Base-by-base conservation (phyloP, 1,140 invertebrate genomes). In the Lethrus apterus region DNA sequence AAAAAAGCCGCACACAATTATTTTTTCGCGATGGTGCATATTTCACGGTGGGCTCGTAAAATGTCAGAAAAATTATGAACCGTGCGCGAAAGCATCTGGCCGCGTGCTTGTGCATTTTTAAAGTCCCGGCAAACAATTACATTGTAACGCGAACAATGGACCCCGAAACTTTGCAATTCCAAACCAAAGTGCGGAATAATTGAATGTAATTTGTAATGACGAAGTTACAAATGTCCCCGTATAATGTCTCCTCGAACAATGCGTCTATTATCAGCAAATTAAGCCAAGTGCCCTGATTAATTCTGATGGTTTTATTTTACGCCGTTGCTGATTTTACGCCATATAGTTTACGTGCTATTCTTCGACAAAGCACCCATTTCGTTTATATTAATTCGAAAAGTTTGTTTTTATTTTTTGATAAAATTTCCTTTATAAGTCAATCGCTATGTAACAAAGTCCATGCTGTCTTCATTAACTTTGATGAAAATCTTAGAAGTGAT, bases 151-250 rank as follows among this genome's bases (percentile, higher is more conserved):
- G 7, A 21, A 38, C 35, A 38, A 38, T 38, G 18, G 35, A 20
- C 18, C 18, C 35, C 18, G 35, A 38, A 38, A 38, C 35, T 38
- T 38, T 38, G 35, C 35, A 38, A 38, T 38, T 21, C 35, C 35
- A 3, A 23, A 19, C 19, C 35, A 38, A 38, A 19, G 17, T 21
- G 35, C n/a, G 35, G 35, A 38, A 38, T 38, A 38, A 38, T 38
- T 38, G 35, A 38, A 38, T 38, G 35, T 21, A 38, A 38, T 38
- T 38, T 38, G 35, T 38, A 21, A 38, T 38, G 35, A 38, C 35
- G 18, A 38, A 38, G 35, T 38, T 38, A 38, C 35, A 21, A 38
- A 38, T 38, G 35, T 38, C 19, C 19, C 35, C 10, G 35, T 20
- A 38, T 38, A 38, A 19, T 38, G 35, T 38, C 35, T 13, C 10